Percentiles rank a stretch among this genome's conserved stretches.
phyloP scores from a whole-genome alignment of 92 coral and sea anemone genomes.

The Actinernus sp. region DNA sequence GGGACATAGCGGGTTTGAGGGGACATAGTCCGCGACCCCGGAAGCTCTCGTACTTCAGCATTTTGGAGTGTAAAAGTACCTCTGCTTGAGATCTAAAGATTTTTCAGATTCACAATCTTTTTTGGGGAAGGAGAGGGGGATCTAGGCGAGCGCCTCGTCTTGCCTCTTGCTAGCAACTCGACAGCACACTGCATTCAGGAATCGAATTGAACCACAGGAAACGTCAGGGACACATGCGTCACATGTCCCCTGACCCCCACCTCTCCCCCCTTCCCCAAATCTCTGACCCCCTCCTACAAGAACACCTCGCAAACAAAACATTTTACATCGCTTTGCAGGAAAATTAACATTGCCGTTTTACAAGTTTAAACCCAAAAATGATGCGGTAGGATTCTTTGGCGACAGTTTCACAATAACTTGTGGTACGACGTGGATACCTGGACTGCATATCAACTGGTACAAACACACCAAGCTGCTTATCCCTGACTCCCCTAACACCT shows the following conservation, averaged over 20 bases:
- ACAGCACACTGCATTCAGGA: too few relatives aligned
- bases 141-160: too few relatives aligned
- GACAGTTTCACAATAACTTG: constrained; percentile 65
- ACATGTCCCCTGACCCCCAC: not conserved
- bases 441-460: constrained; percentile 68
- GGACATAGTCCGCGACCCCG: too few relatives aligned
- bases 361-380: constrained; percentile 58
- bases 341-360: constrained; percentile 51
- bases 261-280: not conserved
- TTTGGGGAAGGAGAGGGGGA: too few relatives aligned
- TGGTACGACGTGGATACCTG: constrained; percentile 73
- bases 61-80: too few relatives aligned
- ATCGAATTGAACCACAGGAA: too few relatives aligned
- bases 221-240: not conserved
- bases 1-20: too few relatives aligned
- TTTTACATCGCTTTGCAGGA: not conserved
- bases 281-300: too few relatives aligned
- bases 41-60: too few relatives aligned
- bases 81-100: too few relatives aligned
- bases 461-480: constrained; percentile 46
- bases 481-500: constrained; percentile 6
- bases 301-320: not conserved
- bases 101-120: too few relatives aligned
- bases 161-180: too few relatives aligned
- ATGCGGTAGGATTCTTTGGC: constrained; percentile 70